Evolutionary conservation across 1,140 invertebrate genomes (phyloP).

Genomic region (Sarcophaga bullata): DNA sequence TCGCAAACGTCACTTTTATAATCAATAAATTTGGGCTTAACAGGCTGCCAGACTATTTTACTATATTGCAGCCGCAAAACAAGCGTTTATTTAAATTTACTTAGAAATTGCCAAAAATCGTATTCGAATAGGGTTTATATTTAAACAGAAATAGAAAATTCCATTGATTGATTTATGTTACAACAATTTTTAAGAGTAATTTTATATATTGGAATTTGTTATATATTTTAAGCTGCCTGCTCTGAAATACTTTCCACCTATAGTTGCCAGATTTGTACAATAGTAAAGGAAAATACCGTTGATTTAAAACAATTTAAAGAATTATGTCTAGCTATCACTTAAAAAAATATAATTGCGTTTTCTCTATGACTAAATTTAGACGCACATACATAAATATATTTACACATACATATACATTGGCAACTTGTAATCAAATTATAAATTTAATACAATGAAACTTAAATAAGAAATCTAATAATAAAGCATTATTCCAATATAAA

Average conservation of each 20-base stretch:
- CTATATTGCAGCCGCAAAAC: not conserved
- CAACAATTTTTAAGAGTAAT: too few relatives aligned
- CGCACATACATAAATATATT: conserved; percentile 15
- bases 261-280: too few relatives aligned
- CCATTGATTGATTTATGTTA: too few relatives aligned
- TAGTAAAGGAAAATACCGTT: too few relatives aligned
- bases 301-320: too few relatives aligned
- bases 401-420: conserved; percentile 1
- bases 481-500: not conserved
- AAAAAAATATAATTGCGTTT: not conserved
- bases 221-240: too few relatives aligned
- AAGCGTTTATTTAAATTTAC: not conserved
- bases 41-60: not conserved
- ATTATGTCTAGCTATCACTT: too few relatives aligned
- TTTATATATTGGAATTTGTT: too few relatives aligned
- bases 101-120: too few relatives aligned
- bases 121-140: too few relatives aligned
- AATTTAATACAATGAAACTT: not conserved
- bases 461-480: not conserved
- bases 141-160: too few relatives aligned
- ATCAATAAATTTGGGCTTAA: conserved; percentile 32
- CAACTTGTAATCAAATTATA: not conserved
- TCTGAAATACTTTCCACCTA: too few relatives aligned
- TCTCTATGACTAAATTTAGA: not conserved
- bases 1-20: conserved; percentile 42